These are phyloP conservation scores for Lasius platythorax DNA, from an alignment of 2,888 invertebrate species.

Conservation along the genomic window DNA sequence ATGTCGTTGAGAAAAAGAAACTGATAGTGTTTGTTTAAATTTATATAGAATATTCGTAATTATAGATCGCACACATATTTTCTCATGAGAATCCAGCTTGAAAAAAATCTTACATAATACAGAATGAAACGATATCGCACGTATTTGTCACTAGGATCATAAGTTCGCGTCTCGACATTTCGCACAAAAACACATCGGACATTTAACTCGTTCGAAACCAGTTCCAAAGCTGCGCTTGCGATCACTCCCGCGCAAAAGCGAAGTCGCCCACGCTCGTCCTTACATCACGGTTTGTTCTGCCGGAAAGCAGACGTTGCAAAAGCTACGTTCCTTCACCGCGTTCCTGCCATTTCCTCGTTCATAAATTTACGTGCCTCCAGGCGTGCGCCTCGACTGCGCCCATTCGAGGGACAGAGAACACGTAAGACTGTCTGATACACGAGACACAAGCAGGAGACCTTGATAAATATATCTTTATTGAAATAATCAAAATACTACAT, in stretches of 20 bases:
- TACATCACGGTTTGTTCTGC: constrained; percentile 80
- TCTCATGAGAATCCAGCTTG: neutral
- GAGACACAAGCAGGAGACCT: constrained; percentile 34
- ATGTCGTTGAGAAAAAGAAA: neutral
- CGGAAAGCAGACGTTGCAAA: constrained; percentile 73
- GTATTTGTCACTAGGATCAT: constrained; percentile 27
- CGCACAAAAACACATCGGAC: constrained; percentile 45
- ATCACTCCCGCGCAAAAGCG: constrained; percentile 68
- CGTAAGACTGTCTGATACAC: constrained; percentile 58
- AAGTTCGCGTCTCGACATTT: constrained; percentile 16
- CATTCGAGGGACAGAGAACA: constrained; percentile 60
- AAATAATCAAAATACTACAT: constrained; percentile 4
- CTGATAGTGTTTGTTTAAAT: neutral
- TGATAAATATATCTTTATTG: constrained; percentile 19
- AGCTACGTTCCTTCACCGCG: constrained; percentile 72
- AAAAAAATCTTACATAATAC: constrained; percentile 7
- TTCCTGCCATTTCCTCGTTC: constrained; percentile 79
- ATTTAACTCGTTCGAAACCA: constrained; percentile 74
- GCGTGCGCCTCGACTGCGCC: constrained; percentile 63
- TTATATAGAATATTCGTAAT: neutral
- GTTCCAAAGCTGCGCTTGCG: constrained; percentile 70
- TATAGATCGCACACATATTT: neutral
- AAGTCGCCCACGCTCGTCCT: constrained; percentile 80
- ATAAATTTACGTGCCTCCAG: constrained; percentile 79
- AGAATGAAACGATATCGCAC: constrained; percentile 19